phyloP scores from a whole-genome alignment of 2,113 vertebrate species.

The Lota lota region DNA sequence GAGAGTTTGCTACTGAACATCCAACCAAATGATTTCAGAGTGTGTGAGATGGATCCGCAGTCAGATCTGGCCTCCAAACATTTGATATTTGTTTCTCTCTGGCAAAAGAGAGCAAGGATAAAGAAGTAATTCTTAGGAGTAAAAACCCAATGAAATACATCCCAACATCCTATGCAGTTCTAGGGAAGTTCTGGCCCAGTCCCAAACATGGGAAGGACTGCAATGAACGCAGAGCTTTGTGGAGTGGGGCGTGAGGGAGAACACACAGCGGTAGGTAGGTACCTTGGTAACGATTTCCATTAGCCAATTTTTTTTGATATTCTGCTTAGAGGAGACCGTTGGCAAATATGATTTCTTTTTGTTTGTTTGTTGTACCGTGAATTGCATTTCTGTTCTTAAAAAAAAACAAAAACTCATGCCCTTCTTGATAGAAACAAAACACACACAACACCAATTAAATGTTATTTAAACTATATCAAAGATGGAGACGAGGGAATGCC shows the following conservation, averaged over 20 bases:
- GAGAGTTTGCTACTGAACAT: neutral
- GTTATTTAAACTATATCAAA: too few relatives aligned
- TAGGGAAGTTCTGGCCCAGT: conserved; percentile 52
- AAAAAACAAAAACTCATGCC: too few relatives aligned
- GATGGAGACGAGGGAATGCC: too few relatives aligned
- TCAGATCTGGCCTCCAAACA: conserved; percentile 31
- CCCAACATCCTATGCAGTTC: conserved; percentile 61
- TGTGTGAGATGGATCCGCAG: too few relatives aligned
- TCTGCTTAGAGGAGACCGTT: neutral
- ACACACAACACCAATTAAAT: neutral
- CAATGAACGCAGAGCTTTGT: conserved; percentile 64
- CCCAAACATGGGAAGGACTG: conserved; percentile 47
- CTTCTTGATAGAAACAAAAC: too few relatives aligned
- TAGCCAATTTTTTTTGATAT: conserved; percentile 17
- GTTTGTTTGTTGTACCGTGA: too few relatives aligned
- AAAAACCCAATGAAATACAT: conserved; percentile 53
- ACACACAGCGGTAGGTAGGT: conserved; percentile 17
- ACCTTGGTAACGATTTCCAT: conserved; percentile 30
- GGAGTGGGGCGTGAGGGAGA: conserved; percentile 24
- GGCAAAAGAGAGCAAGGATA: conserved; percentile 54
- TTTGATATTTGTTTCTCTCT: conserved; percentile 34
- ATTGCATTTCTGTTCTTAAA: too few relatives aligned
- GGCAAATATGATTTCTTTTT: neutral
- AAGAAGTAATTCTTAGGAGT: conserved; percentile 47
- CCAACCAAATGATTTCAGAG: neutral